Base-by-base conservation (phyloP, 2,888 invertebrate genomes). In the Galerucella pusilla region DNA sequence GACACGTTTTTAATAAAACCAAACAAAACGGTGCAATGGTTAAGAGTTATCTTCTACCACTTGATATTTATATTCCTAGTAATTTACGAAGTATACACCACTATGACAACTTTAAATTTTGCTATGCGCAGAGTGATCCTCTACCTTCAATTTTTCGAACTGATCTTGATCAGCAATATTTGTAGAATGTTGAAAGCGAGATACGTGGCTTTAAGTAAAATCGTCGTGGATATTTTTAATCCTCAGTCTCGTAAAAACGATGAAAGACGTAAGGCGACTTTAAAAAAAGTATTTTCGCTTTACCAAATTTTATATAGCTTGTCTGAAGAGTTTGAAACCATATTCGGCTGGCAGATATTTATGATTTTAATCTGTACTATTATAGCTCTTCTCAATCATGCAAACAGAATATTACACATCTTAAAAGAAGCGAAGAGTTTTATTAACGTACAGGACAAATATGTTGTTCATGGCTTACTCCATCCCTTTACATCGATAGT, bases 301-400 rank as follows among this genome's bases (percentile, higher is more conserved):
- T 73, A 76, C 25, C 67, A 69, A 16, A 4, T 59, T 11, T 57
- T 76, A 60, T 65, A 71, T n/a, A 72, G 57, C 1, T 25, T 66
- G 12, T 52, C 46, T 2, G 35, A 71, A 9, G 71, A 73, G 12
- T 63, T 76, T 6, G 54, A 76, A 28, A 12, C 20, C 11, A 73
- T 76, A 45, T 76, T 76, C 46, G 76, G 73, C 28, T 73, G 76
- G 73, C 67, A 73, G 57, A 76, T 76, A 12, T 76, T 76, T 52
- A 60, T 76, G 12, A 76, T 73, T 25, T 63, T 76, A 9, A 60
- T 49, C 10, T 76, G 73, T 49, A 76, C 64, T 12, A 68, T 76
- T 4, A n/a, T 76, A 1, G 63, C 76, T 7, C 5, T 76, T 12
- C 57, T 76, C 12, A 76, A 71, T 42, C 57, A 68, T 63, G 73